Evolutionary conservation across 2,888 invertebrate genomes (phyloP).

Genomic region (Lasioglossum figueresi): DNA sequence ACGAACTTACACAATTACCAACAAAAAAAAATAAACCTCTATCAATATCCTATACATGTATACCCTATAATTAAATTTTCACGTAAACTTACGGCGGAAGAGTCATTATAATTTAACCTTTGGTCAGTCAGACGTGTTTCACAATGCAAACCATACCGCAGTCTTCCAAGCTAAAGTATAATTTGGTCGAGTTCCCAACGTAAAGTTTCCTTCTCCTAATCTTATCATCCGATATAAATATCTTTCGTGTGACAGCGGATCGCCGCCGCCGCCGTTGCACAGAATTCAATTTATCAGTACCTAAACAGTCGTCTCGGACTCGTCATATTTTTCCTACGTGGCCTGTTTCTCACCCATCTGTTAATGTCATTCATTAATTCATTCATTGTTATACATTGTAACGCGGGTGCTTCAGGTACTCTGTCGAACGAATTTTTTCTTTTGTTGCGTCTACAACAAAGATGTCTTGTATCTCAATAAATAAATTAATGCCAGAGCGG

Average conservation of each 20-base stretch:
- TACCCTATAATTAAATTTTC: constrained; percentile 13
- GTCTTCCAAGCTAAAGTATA: constrained; percentile 67
- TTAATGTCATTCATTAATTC: constrained; percentile 4
- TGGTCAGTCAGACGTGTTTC: constrained; percentile 34
- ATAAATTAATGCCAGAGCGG: constrained; percentile 48
- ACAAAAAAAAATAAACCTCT: not conserved
- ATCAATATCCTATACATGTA: not conserved
- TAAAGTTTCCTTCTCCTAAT: constrained; percentile 51
- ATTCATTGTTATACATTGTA: constrained; percentile 33
- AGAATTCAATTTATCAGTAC: constrained; percentile 48
- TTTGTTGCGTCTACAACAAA: constrained; percentile 40
- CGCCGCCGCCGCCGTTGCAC: constrained; percentile 16
- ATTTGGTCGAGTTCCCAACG: constrained; percentile 70
- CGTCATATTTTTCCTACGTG: constrained; percentile 30
- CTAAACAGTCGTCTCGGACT: constrained; percentile 44
- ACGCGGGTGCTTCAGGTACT: constrained; percentile 58
- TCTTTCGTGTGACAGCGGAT: constrained; percentile 32
- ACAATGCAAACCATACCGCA: constrained; percentile 68
- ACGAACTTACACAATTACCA: constrained; percentile 7
- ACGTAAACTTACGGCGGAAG: not conserved
- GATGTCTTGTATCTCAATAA: constrained; percentile 43
- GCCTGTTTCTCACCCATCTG: constrained; percentile 36
- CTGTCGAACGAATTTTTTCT: constrained; percentile 45
- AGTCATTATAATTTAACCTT: constrained; percentile 3
- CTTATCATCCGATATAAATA: constrained; percentile 54